Conservation (phyloP, 2,888 invertebrate genomes). For the Onthophagus sagittarius region DNA sequence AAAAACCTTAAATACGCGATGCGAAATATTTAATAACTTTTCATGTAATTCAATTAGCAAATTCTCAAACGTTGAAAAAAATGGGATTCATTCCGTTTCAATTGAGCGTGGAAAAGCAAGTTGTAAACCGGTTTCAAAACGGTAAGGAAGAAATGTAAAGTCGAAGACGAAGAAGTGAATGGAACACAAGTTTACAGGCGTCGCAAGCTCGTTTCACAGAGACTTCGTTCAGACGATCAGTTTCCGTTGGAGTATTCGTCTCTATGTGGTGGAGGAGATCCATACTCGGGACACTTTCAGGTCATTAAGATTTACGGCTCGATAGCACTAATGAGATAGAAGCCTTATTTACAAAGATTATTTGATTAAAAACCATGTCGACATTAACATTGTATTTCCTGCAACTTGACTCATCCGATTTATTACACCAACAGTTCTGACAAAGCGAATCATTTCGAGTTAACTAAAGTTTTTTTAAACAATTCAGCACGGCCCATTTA, state of each 20-base stretch:
- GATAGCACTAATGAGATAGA: not conserved
- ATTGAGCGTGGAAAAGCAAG: not conserved
- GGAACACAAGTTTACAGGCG: not conserved
- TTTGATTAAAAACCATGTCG: not conserved
- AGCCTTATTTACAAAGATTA: not conserved
- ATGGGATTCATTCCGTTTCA: not conserved
- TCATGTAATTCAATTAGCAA: too few relatives aligned
- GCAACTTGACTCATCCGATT: not conserved
- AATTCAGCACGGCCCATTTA: not conserved
- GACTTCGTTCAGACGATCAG: not conserved
- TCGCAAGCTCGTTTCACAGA: not conserved
- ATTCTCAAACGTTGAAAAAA: too few relatives aligned
- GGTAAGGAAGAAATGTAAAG: not conserved
- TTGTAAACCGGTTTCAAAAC: not conserved
- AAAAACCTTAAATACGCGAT: not conserved
- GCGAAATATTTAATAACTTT: too few relatives aligned
- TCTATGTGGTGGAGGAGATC: not conserved
- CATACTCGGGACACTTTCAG: not conserved
- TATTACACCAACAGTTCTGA: not conserved
- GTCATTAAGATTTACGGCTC: not conserved
- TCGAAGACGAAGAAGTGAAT: not conserved
- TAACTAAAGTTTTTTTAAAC: not conserved
- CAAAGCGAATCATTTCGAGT: not conserved
- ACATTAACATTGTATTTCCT: not conserved
- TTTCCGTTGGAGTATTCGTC: not conserved